Conservation (phyloP, 2,888 invertebrate species). For the Drosophila phalerata region DNA sequence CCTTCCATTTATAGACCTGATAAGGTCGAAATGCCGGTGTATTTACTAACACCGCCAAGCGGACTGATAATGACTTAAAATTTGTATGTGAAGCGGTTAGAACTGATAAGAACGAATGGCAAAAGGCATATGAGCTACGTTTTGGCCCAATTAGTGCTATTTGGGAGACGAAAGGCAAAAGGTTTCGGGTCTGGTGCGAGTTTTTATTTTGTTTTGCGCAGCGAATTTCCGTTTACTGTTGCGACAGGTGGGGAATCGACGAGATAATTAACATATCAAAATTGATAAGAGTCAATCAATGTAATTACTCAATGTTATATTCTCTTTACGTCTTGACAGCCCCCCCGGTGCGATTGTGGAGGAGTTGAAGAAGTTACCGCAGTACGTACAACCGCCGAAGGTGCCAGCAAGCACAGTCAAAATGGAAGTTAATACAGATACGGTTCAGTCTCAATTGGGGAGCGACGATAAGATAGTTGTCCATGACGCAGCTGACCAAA, state of each 20-base stretch:
- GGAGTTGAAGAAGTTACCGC: conserved; percentile 78
- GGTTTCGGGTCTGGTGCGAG: conserved; percentile 38
- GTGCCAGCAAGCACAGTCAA: conserved; percentile 51
- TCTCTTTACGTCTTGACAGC: conserved; percentile 21
- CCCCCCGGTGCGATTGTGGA: conserved; percentile 82
- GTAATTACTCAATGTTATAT: conserved; percentile 57
- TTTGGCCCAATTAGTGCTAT: conserved; percentile 63
- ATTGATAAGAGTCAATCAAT: conserved; percentile 60
- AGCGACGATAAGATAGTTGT: conserved; percentile 64
- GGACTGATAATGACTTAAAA: conserved; percentile 52
- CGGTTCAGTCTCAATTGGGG: conserved; percentile 21
- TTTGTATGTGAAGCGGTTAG: conserved; percentile 29
- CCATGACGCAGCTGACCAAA: conserved; percentile 48
- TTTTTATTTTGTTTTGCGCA: conserved; percentile 22
- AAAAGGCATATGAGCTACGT: conserved; percentile 30
- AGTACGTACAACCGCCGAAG: conserved; percentile 66
- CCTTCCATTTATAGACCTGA: conserved; percentile 35
- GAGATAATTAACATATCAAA: conserved; percentile 68
- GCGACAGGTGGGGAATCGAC: conserved; percentile 46
- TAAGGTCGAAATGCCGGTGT: conserved; percentile 71
- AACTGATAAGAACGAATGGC: conserved; percentile 63
- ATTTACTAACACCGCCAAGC: conserved; percentile 53
- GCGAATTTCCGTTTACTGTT: conserved; percentile 52
- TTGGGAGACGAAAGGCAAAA: conserved; percentile 53
- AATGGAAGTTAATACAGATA: conserved; percentile 51